A percentile compares a stretch with the other conserved stretches of the same genome.
phyloP scores from a whole-genome alignment of 1,140 invertebrate species.

The Danaus melanippus region DNA sequence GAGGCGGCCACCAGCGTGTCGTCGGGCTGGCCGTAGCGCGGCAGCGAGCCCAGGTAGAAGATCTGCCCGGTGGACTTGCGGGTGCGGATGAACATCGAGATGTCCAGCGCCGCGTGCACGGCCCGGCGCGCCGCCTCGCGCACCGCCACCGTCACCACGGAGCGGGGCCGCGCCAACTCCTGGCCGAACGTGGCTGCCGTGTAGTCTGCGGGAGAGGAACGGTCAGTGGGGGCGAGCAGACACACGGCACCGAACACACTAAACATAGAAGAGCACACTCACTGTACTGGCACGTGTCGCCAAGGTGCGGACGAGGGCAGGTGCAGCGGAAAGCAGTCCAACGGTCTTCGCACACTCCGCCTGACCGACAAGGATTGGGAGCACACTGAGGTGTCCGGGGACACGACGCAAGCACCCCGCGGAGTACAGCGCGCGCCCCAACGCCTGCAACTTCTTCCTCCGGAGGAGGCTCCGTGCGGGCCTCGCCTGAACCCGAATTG shows the following conservation, averaged over 20 bases:
- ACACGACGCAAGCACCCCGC: slow-evolving; percentile 78
- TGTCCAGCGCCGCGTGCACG: slow-evolving; percentile 85
- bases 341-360: slow-evolving; percentile 88
- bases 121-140: slow-evolving; percentile 77
- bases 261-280: slow-evolving; percentile 6
- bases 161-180: slow-evolving; percentile 81
- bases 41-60: slow-evolving; percentile 88
- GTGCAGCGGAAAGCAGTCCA: slow-evolving; percentile 91
- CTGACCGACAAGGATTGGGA: slow-evolving; percentile 89
- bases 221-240: neutral
- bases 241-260: neutral
- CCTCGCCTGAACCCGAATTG: slow-evolving; percentile 15
- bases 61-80: slow-evolving; percentile 86
- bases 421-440: slow-evolving; percentile 34
- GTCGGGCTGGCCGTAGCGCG: slow-evolving; percentile 57
- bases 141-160: slow-evolving; percentile 81
- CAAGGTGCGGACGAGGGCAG: slow-evolving; percentile 89
- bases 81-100: slow-evolving; percentile 94
- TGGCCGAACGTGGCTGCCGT: slow-evolving; percentile 93
- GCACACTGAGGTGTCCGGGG: slow-evolving; percentile 84
- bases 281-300: slow-evolving; percentile 90
- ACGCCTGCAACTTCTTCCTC: slow-evolving; percentile 11
- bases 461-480: slow-evolving; percentile 10
- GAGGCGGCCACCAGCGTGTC: slow-evolving; percentile 85
- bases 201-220: slow-evolving; percentile 74